Evolutionary conservation across 2,888 invertebrate species (phyloP).

Genomic region (Dynastes tityus): DNA sequence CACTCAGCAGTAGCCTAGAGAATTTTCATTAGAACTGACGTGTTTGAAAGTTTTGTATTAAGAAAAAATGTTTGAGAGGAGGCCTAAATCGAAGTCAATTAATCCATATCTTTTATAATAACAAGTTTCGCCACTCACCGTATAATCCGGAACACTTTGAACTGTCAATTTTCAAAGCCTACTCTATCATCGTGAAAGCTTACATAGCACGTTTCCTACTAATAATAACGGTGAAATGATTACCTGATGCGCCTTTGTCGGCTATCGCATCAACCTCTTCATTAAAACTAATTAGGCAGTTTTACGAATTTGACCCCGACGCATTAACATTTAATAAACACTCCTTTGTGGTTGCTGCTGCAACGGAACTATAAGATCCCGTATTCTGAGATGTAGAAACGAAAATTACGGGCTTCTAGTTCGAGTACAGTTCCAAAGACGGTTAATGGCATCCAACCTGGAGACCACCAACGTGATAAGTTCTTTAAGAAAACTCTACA

Average conservation of each 20-base stretch:
- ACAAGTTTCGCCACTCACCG: too few relatives aligned
- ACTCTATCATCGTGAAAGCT: too few relatives aligned
- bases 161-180: too few relatives aligned
- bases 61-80: too few relatives aligned
- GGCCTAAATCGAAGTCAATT: too few relatives aligned
- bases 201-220: too few relatives aligned
- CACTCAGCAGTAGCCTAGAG: too few relatives aligned
- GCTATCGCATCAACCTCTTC: neutral
- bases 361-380: neutral
- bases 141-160: too few relatives aligned
- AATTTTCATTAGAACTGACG: too few relatives aligned
- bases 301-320: neutral
- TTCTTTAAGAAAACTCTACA: neutral
- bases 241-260: neutral
- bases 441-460: neutral
- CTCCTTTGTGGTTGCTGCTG: neutral
- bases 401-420: constrained; percentile 3
- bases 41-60: too few relatives aligned
- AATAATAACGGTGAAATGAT: neutral
- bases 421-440: neutral
- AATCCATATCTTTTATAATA: too few relatives aligned
- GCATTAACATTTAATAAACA: neutral
- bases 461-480: constrained; percentile 9
- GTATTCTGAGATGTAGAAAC: neutral
- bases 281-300: neutral